Percentiles rank a stretch among this genome's conserved stretches.
Evolutionary conservation across 2,797 vertebrate genomes (phyloP).

Genomic region (Sarcoramphus papa): DNA sequence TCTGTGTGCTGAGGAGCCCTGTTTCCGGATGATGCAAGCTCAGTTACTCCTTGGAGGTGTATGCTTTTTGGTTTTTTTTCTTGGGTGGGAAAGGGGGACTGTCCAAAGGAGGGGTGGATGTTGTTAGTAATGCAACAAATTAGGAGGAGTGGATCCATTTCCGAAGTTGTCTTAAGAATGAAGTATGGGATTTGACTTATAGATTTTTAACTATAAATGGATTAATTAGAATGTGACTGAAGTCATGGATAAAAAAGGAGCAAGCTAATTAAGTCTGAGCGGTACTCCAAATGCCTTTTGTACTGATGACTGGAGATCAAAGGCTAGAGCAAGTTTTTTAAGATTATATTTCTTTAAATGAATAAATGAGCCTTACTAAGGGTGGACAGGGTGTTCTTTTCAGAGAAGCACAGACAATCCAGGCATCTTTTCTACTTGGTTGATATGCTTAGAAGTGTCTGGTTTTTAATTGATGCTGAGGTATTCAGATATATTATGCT

Average conservation of each 20-base stretch:
- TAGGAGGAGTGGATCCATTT: slow-evolving; percentile 45
- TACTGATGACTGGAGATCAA: slow-evolving; percentile 51
- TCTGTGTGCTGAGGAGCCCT: not conserved
- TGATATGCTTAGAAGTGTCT: not conserved
- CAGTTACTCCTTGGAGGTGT: not conserved
- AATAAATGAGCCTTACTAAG: slow-evolving; percentile 22
- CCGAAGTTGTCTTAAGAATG: slow-evolving; percentile 50
- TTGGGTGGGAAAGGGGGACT: not conserved
- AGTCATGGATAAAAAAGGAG: slow-evolving; percentile 48
- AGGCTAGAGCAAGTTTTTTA: slow-evolving; percentile 36
- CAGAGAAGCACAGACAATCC: not conserved
- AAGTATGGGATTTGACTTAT: slow-evolving; percentile 53
- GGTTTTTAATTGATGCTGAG: not conserved
- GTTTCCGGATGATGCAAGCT: not conserved
- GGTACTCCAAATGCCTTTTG: slow-evolving; percentile 29
- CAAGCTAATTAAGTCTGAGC: slow-evolving; percentile 45
- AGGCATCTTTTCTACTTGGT: not conserved
- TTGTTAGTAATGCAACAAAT: slow-evolving; percentile 20
- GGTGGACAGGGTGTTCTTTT: not conserved
- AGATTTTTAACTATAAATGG: slow-evolving; percentile 63
- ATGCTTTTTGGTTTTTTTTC: not conserved
- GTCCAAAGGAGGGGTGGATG: not conserved
- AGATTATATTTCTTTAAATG: slow-evolving; percentile 44
- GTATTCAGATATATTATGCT: not conserved
- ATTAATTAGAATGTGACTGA: slow-evolving; percentile 62